Evolutionary conservation across 1,140 invertebrate genomes (phyloP), one percentile per base, ranked within the genome.

Genomic region (Drosophila bocqueti): DNA sequence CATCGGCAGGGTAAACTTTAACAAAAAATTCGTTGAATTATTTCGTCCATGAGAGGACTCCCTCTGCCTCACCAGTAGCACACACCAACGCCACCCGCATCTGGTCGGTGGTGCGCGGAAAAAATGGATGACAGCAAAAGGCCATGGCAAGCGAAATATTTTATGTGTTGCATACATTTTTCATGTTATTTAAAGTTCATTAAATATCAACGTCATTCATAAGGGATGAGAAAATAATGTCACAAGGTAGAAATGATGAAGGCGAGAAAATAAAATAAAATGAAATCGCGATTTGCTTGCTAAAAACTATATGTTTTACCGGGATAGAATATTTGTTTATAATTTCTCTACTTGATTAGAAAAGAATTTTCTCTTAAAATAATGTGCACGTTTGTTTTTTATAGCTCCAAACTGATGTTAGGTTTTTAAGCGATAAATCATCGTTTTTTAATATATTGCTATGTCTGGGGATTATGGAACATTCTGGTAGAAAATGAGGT

Each of bases 171-270:
- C 46, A 71, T 77, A 74, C 38, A 89, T 80, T 83, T 79, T 83
- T 64, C 54, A 83, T 76, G 76, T 86, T 80, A 87, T 73, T 86
- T 83, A 83, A 86, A 83, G 83, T 82, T 87, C 79, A 86, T 86
- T 83, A 83, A 80, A 80, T 60, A 74, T 80, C 31, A 49, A 74
- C 62, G 67, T n/a, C 43, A 54, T 43, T 54, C 71, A 62, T 42
- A 21, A 65, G 26, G 45, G 31, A 58, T 4, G 15, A 47, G 5
- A 58, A 42, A 50, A 36, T n/a, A 24, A 57, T 47, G 34, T n/a
- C 16, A 16, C 18, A 60, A 9, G n/a, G 38, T 63, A 29, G 13
- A 40, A 40, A n/a, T 26, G 0, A 57, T 26, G 13, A 36, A 21
- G 31, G 18, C 31, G 6, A 21, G 29, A 34, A 15, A 7, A 36